A percentile compares a stretch with the other conserved stretches of the same genome.
These are phyloP conservation scores for Coelinius sp. DNA, from an alignment of 2,888 invertebrate genomes.

Conservation along the genomic window DNA sequence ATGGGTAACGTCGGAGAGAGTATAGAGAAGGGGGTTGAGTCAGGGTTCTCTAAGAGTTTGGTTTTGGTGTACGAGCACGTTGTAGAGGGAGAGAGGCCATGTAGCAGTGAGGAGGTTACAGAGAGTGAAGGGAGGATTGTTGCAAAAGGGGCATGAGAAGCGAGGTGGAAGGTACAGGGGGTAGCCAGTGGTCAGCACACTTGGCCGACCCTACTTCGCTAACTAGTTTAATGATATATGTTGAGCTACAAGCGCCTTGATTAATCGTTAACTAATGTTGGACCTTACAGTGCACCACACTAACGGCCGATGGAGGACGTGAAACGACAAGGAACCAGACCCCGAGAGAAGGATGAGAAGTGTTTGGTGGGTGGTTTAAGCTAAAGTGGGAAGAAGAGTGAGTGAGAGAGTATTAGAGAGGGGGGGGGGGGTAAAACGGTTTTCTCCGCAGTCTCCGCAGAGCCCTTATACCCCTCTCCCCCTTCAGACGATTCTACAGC, in stretches of 20 bases:
- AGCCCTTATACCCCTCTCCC: constrained; percentile 31
- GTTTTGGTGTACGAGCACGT: constrained; percentile 66
- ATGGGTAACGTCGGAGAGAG: constrained; percentile 24
- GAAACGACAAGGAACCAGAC: constrained; percentile 35
- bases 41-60: constrained; percentile 67
- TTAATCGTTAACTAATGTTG: constrained; percentile 72
- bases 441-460: constrained; percentile 33
- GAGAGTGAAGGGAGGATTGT: constrained; percentile 53
- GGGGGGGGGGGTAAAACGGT: constrained; percentile 49
- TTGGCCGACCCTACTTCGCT: constrained; percentile 71
- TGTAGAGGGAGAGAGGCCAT: constrained; percentile 51
- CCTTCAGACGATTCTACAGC: constrained; percentile 40
- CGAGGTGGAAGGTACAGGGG: constrained; percentile 37
- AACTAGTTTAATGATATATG: constrained; percentile 72
- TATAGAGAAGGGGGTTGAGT: constrained; percentile 30
- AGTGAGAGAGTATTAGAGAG: constrained; percentile 44
- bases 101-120: constrained; percentile 42
- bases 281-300: constrained; percentile 66
- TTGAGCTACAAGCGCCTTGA: constrained; percentile 72
- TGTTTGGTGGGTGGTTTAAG: constrained; percentile 40
- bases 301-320: constrained; percentile 44
- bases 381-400: constrained; percentile 42
- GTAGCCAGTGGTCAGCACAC: constrained; percentile 70
- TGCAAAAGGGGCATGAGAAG: constrained; percentile 46
- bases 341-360: constrained; percentile 49